These are phyloP conservation scores for Saccostrea glomerata DNA, from an alignment of 1,140 invertebrate genomes.

Conservation along the genomic window DNA sequence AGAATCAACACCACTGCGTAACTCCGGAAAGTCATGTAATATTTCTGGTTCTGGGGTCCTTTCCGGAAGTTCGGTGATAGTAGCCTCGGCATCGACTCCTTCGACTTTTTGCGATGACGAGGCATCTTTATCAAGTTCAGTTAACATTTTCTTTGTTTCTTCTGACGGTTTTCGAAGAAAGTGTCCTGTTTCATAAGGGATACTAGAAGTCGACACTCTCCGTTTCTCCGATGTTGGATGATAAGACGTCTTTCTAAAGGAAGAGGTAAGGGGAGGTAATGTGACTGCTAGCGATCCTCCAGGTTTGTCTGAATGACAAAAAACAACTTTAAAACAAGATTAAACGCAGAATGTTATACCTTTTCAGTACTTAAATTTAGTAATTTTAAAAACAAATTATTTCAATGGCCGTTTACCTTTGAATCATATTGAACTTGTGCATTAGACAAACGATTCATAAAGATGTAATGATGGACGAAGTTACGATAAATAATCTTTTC, in stretches of 20 bases:
- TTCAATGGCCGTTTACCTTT: no score
- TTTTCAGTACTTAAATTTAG: no score
- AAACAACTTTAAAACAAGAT: no score
- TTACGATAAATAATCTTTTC: no score
- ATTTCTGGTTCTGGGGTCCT: constrained; percentile 59
- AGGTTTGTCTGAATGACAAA: not conserved
- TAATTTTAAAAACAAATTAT: no score
- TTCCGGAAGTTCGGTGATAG: constrained; percentile 43
- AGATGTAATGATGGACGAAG: no score
- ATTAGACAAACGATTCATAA: no score
- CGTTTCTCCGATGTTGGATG: not conserved
- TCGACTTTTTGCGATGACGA: not conserved
- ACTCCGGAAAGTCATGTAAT: constrained; percentile 38
- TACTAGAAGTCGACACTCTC: not conserved
- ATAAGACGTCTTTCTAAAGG: not conserved
- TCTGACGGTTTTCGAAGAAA: not conserved
- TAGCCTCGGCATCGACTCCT: not conserved
- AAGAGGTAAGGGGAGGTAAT: not conserved
- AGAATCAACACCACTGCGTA: constrained; percentile 32
- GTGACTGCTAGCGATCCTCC: not conserved
- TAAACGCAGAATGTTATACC: no score
- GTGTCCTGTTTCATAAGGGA: not conserved
- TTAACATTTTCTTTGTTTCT: not conserved
- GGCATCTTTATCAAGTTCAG: not conserved
- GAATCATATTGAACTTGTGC: no score